A percentile compares a stretch with the other conserved stretches of the same genome.
Evolutionary conservation across 2,113 vertebrate genomes (phyloP).

Genomic region (Dissostichus mawsoni): DNA sequence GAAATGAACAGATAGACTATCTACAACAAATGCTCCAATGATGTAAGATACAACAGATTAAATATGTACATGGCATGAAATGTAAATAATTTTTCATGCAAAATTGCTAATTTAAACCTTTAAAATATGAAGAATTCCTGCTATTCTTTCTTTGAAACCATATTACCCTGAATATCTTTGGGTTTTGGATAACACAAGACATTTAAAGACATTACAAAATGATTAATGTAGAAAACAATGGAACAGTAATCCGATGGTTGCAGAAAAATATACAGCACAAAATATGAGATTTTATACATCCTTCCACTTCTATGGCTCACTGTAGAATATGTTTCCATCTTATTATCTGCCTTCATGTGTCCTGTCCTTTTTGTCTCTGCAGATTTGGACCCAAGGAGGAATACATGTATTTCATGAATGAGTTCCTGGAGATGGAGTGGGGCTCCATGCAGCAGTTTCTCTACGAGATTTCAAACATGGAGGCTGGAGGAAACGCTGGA

Average conservation of each 20-base stretch:
- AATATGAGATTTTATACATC: not conserved
- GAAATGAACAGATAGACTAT: not conserved
- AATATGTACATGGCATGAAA: no score
- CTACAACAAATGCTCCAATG: no score
- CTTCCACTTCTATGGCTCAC: not conserved
- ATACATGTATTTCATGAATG: constrained; percentile 98
- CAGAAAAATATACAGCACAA: not conserved
- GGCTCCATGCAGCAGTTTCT: constrained; percentile 98
- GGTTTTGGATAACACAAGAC: no score
- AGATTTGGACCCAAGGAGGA: constrained; percentile 98
- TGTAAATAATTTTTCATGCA: no score
- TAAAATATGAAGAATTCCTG: no score
- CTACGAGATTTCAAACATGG: constrained; percentile 98
- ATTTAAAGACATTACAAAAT: no score
- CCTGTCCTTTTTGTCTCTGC: constrained; percentile 28
- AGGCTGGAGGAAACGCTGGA: constrained; percentile 92
- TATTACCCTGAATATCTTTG: no score
- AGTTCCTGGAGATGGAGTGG: constrained; percentile 99
- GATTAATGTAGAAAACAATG: no score
- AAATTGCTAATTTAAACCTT: no score
- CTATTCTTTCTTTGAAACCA: no score
- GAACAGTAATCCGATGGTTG: no score
- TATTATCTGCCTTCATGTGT: not conserved
- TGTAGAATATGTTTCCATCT: not conserved
- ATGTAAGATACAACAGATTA: no score